Percentiles rank a stretch among this genome's conserved stretches.
Evolutionary conservation across 2,113 vertebrate species (phyloP).

Genomic region (Microcebus jonahi): DNA sequence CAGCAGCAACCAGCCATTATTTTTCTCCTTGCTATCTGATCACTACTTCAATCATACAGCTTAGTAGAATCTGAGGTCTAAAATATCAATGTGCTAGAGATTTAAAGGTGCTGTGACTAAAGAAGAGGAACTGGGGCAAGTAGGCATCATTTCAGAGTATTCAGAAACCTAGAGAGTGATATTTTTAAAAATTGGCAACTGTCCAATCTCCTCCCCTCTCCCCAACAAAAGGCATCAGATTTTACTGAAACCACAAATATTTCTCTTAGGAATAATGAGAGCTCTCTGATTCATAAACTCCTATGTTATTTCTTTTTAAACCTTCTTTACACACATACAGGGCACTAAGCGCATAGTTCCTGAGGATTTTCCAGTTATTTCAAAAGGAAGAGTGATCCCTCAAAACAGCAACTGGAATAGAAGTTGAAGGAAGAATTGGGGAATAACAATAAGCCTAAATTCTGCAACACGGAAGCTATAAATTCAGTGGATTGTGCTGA

Average conservation of each 20-base stretch:
- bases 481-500: background rate
- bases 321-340: background rate
- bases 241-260: background rate
- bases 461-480: background rate
- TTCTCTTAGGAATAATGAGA: background rate
- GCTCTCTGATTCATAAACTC: background rate
- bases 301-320: background rate
- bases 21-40: background rate
- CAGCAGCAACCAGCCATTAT: too few relatives aligned
- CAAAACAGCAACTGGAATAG: background rate
- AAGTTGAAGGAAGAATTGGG: background rate
- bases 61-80: background rate
- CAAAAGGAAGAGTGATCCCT: background rate
- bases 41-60: background rate
- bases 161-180: background rate
- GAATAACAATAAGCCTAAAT: background rate
- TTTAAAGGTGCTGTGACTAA: background rate
- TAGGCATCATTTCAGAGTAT: background rate
- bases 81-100: background rate
- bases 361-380: background rate
- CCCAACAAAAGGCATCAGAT: background rate
- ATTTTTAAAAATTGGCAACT: background rate
- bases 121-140: background rate
- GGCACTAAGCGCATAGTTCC: background rate
- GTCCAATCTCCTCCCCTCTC: background rate